Percentiles rank a stretch among this genome's conserved stretches.
These are phyloP conservation scores for Heliconius hermathena DNA, from an alignment of 1,140 invertebrate genomes.

Conservation along the genomic window DNA sequence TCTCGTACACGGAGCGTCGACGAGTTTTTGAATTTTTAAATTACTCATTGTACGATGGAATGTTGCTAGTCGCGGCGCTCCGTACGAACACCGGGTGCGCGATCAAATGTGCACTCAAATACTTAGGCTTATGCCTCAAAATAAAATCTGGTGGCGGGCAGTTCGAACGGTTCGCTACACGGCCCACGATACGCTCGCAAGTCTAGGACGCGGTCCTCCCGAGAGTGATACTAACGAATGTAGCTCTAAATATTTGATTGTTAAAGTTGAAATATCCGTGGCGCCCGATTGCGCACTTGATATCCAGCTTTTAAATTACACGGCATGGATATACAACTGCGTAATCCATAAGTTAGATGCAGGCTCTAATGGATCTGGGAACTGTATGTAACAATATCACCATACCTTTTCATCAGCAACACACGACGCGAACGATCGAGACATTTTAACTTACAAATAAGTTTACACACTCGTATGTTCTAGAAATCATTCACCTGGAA, in stretches of 20 bases:
- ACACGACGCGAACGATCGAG: conserved; percentile 27
- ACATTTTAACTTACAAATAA: conserved; percentile 43
- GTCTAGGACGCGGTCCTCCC: conserved; percentile 69
- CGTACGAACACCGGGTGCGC: conserved; percentile 45
- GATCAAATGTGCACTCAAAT: conserved; percentile 71
- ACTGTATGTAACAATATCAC: conserved; percentile 37
- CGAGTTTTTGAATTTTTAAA: conserved; percentile 83
- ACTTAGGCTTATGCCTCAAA: conserved; percentile 60
- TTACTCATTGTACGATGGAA: conserved; percentile 82
- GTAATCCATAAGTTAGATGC: conserved; percentile 65
- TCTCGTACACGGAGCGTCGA: conserved; percentile 67
- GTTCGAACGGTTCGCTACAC: conserved; percentile 49
- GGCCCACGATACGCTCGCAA: conserved; percentile 55
- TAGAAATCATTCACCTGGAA: conserved; percentile 67
- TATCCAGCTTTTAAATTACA: conserved; percentile 61
- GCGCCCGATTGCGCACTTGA: conserved; percentile 56
- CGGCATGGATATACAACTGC: conserved; percentile 60
- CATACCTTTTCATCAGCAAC: conserved; percentile 31
- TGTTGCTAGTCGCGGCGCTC: conserved; percentile 60
- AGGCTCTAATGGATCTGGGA: conserved; percentile 47
- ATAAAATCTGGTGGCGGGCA: conserved; percentile 46
- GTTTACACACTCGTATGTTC: conserved; percentile 48
- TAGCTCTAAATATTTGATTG: conserved; percentile 77
- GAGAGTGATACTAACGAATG: conserved; percentile 75
- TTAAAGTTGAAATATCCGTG: conserved; percentile 70